Evolutionary conservation across 2,797 vertebrate genomes (phyloP), one percentile per base, ranked within the genome.

Genomic region (Apogon hyalosoma): DNA sequence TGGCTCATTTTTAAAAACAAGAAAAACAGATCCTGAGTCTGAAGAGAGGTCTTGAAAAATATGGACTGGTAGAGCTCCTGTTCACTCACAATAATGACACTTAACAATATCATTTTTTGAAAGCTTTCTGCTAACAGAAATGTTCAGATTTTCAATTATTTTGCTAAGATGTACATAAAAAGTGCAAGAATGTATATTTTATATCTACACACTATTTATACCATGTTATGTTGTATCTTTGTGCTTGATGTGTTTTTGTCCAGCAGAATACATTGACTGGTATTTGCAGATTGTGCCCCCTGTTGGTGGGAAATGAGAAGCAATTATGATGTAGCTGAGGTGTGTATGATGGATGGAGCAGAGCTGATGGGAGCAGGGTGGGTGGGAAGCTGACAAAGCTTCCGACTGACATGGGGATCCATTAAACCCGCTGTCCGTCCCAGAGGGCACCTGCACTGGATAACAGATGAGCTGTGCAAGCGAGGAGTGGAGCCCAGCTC

Each of bases 231-330:
- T 7, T 13, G 15, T 7, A 48, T 58, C 4, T 42, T 12, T 51
- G 14, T 14, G 1, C 16, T 18, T 36, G 13, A 24, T 42, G 11
- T 11, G 11, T 45, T 59, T 58, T 41, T 46, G 9, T 18, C 33
- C 13, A 0, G 4, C 7, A 33, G 38, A 24, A 55, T n/a, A 11
- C 11, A 11, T 6, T 16, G 6, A 18, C 12, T 62, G 50, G 69
- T 24, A 24, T n/a, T n/a, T n/a, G n/a, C 11, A 51, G 6, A 33
- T 36, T 59, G 55, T 59, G 57, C 55, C 54, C 58, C 36, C 82
- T 74, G 47, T 49, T 74, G 82, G 71, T 33, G 33, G 54, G 60
- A 73, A 59, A 75, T 61, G 42, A 56, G 53, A 79, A 75, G 21
- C 40, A 18, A 71, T 42, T 48, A 40, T 10, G 19, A 18, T 31